Conservation (phyloP, 1,140 invertebrate species). For the Polypedilum vanderplanki region DNA sequence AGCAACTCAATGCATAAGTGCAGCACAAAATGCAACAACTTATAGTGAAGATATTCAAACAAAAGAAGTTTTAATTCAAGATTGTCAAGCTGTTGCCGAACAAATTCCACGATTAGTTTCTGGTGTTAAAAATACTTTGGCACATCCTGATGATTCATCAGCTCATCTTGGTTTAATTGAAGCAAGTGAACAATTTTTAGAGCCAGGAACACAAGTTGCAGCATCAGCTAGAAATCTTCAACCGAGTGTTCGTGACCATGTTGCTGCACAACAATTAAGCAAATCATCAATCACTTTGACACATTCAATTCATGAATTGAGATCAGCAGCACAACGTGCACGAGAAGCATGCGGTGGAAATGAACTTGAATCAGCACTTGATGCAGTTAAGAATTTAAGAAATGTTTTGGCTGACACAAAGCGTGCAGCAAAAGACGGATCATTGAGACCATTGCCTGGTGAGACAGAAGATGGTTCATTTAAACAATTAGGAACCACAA, state of each 20-base stretch:
- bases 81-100: constrained; percentile 69
- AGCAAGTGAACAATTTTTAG: constrained; percentile 75
- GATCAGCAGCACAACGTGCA: constrained; percentile 70
- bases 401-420: constrained; percentile 76
- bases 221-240: constrained; percentile 72
- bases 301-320: constrained; percentile 49
- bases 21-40: constrained; percentile 66
- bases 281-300: constrained; percentile 40
- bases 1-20: constrained; percentile 84
- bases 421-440: constrained; percentile 59
- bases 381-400: constrained; percentile 71
- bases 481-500: constrained; percentile 60
- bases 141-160: constrained; percentile 63
- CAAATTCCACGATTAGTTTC: constrained; percentile 76
- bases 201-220: constrained; percentile 62
- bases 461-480: constrained; percentile 75
- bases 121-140: constrained; percentile 65
- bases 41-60: constrained; percentile 48
- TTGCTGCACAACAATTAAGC: constrained; percentile 59
- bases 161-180: constrained; percentile 79
- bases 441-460: constrained; percentile 74
- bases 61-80: constrained; percentile 57
- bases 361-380: constrained; percentile 75
- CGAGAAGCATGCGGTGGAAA: constrained; percentile 82
- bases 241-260: constrained; percentile 77